Evolutionary conservation across 1,140 invertebrate genomes (phyloP).

Genomic region (Diachasma alloeum): DNA sequence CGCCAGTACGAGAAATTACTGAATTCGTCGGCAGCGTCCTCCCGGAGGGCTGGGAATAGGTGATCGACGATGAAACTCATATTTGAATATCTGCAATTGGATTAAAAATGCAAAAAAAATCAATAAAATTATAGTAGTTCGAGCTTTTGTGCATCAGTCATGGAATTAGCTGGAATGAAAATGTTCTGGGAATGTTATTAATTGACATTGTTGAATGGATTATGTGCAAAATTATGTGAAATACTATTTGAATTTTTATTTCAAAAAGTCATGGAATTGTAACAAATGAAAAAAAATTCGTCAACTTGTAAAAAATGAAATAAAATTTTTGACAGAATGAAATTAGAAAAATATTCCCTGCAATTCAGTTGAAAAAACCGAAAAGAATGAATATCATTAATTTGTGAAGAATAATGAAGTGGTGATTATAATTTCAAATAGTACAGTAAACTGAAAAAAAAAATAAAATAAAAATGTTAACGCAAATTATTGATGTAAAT

Average conservation of each 20-base stretch:
- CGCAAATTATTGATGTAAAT: not conserved
- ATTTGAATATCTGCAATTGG: slow-evolving; percentile 82
- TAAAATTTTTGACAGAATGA: too few relatives aligned
- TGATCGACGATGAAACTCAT: slow-evolving; percentile 95
- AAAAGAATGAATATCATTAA: too few relatives aligned
- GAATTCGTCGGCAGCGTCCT: slow-evolving; percentile 82
- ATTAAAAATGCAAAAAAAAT: slow-evolving; percentile 18
- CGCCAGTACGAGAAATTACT: slow-evolving; percentile 93
- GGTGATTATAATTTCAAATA: not conserved
- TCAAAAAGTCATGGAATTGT: too few relatives aligned
- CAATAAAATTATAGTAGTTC: too few relatives aligned
- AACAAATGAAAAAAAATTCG: too few relatives aligned
- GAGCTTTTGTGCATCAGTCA: not conserved
- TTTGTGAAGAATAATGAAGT: too few relatives aligned
- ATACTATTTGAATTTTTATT: too few relatives aligned
- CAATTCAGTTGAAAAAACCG: too few relatives aligned
- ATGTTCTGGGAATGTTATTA: not conserved
- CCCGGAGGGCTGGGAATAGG: slow-evolving; percentile 83
- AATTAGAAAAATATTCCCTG: too few relatives aligned
- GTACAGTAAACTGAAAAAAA: not conserved
- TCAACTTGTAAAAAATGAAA: too few relatives aligned
- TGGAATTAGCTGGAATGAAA: not conserved
- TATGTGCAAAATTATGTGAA: not conserved
- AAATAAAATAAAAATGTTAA: not conserved
- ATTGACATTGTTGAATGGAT: too few relatives aligned